phyloP scores from a whole-genome alignment of 2,113 vertebrate genomes.

The Bufo bufo region DNA sequence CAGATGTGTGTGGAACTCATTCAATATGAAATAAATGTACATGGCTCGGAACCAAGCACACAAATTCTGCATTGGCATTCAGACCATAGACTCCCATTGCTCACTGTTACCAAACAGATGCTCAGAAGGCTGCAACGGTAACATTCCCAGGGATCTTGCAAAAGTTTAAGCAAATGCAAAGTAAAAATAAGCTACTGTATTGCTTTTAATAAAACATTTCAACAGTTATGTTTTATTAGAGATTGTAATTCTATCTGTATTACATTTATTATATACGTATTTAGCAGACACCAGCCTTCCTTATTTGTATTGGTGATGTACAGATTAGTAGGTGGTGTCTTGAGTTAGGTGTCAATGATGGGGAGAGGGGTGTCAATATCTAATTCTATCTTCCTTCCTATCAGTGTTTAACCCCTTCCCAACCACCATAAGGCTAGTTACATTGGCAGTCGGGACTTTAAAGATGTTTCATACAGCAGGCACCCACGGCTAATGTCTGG shows the following conservation, averaged over 20 bases:
- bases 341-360: background rate
- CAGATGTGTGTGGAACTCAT: slow-evolving; percentile 42
- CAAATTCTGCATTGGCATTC: slow-evolving; percentile 42
- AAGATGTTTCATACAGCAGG: too few species aligned
- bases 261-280: background rate
- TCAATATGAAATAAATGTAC: slow-evolving; percentile 50
- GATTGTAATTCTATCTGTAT: background rate
- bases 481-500: too few species aligned
- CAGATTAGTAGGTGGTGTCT: background rate
- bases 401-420: too few species aligned
- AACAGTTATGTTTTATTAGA: background rate
- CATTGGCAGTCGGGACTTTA: too few species aligned
- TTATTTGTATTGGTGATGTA: background rate
- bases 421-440: too few species aligned
- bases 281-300: background rate
- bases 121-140: background rate
- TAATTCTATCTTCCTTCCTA: too few species aligned
- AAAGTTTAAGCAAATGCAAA: background rate
- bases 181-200: background rate
- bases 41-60: slow-evolving; percentile 36
- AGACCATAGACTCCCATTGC: background rate
- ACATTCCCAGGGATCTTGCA: background rate
- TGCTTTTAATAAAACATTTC: background rate
- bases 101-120: slow-evolving; percentile 34
- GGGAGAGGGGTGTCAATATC: background rate